Percentiles rank a stretch among this genome's conserved stretches.
These are phyloP conservation scores for Brassicogethes aeneus DNA, from an alignment of 2,888 invertebrate species.

Conservation along the genomic window DNA sequence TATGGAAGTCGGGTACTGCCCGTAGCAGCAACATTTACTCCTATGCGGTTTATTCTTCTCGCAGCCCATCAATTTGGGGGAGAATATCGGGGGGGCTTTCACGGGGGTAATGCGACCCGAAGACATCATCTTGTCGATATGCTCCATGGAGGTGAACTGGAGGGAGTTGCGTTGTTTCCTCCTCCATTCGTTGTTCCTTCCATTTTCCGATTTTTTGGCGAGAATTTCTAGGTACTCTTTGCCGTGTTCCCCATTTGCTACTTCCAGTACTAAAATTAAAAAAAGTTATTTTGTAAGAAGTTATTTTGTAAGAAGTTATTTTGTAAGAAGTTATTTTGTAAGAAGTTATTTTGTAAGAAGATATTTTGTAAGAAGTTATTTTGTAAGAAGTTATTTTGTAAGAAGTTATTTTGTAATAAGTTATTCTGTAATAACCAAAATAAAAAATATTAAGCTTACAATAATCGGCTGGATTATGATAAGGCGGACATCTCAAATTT, in stretches of 20 bases:
- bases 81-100: conserved; percentile 37
- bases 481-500: conserved; percentile 70
- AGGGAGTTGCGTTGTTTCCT: conserved; percentile 33
- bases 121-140: conserved; percentile 44
- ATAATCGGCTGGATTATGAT: conserved; percentile 72
- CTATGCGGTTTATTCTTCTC: conserved; percentile 2
- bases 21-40: conserved; percentile 21
- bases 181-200: conserved; percentile 49
- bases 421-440: no score
- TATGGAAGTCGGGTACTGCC: conserved; percentile 48
- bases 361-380: no score
- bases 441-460: no score
- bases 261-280: conserved; percentile 60
- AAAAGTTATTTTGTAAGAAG: conserved; percentile 1
- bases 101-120: conserved; percentile 46
- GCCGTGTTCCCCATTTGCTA: conserved; percentile 73
- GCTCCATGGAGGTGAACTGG: conserved; percentile 36
- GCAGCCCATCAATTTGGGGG: conserved; percentile 17
- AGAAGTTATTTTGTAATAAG: no score
- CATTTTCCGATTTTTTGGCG: conserved; percentile 54
- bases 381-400: no score
- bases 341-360: no score
- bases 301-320: no score
- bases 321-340: no score
- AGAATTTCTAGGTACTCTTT: conserved; percentile 41